These are phyloP conservation scores for Nebria salina DNA, from an alignment of 2,888 invertebrate genomes.

Conservation along the genomic window DNA sequence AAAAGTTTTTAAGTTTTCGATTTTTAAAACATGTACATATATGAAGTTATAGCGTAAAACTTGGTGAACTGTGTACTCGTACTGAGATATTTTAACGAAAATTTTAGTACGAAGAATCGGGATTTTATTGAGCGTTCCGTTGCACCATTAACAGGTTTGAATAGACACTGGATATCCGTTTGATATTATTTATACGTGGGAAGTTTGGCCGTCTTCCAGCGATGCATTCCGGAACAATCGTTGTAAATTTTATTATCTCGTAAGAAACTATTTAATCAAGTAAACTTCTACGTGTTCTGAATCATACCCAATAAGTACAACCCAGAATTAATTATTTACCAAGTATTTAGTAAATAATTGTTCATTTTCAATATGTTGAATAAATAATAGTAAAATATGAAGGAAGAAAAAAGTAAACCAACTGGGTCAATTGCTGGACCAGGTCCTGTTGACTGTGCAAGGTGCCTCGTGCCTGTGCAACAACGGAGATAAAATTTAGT, in stretches of 20 bases:
- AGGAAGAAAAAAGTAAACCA: background rate
- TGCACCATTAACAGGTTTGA: conserved; percentile 29
- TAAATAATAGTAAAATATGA: background rate
- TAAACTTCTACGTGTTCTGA: background rate
- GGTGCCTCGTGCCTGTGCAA: background rate
- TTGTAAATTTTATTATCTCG: background rate
- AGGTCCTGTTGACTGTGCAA: background rate
- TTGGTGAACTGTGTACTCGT: background rate
- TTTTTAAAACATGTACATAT: background rate
- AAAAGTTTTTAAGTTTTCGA: background rate
- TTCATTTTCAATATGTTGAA: too few species aligned
- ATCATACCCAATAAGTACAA: background rate
- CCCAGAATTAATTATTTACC: background rate
- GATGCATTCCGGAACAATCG: background rate
- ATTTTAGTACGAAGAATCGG: conserved; percentile 27
- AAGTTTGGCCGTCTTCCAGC: conserved; percentile 35
- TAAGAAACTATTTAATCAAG: background rate
- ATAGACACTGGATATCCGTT: conserved; percentile 40
- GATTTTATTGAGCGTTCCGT: conserved; percentile 35
- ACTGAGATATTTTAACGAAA: background rate
- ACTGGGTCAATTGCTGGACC: background rate
- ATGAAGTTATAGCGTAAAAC: background rate
- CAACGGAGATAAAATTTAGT: background rate
- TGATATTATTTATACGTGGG: conserved; percentile 34
- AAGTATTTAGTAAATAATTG: too few species aligned